Conservation (phyloP, 2,797 vertebrate species). For the Fratercula arctica region DNA sequence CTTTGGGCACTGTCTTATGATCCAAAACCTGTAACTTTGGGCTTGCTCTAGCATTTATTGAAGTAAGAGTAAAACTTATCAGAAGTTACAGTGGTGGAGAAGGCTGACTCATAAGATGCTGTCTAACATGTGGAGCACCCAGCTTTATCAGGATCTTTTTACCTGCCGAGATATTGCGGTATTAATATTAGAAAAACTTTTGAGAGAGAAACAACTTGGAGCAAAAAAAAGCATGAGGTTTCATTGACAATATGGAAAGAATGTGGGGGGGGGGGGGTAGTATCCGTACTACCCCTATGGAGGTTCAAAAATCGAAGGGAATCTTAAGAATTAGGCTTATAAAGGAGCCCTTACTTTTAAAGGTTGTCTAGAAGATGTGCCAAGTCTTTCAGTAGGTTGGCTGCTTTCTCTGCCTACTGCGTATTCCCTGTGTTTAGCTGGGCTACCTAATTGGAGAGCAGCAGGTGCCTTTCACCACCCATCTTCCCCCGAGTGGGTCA, state of each 20-base stretch:
- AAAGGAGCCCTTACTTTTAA: neutral
- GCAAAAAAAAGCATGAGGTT: neutral
- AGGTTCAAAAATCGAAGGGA: neutral
- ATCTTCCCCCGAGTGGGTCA: neutral
- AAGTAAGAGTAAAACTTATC: neutral
- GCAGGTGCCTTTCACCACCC: neutral
- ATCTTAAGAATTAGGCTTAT: neutral
- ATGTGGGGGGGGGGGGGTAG: neutral
- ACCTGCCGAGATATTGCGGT: neutral
- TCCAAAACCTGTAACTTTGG: neutral
- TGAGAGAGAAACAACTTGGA: neutral
- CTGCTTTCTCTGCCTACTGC: neutral
- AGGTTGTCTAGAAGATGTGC: neutral
- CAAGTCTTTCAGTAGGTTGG: neutral
- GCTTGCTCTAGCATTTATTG: neutral
- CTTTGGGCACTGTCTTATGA: neutral
- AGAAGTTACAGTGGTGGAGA: neutral
- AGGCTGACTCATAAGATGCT: neutral
- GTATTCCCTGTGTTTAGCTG: neutral
- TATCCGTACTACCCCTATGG: neutral
- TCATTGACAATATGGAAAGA: neutral
- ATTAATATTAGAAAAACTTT: neutral
- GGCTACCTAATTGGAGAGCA: neutral
- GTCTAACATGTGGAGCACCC: neutral
- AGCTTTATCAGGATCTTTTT: neutral